phyloP scores from a whole-genome alignment of 2,888 invertebrate species.

The Melinaea marsaeus region DNA sequence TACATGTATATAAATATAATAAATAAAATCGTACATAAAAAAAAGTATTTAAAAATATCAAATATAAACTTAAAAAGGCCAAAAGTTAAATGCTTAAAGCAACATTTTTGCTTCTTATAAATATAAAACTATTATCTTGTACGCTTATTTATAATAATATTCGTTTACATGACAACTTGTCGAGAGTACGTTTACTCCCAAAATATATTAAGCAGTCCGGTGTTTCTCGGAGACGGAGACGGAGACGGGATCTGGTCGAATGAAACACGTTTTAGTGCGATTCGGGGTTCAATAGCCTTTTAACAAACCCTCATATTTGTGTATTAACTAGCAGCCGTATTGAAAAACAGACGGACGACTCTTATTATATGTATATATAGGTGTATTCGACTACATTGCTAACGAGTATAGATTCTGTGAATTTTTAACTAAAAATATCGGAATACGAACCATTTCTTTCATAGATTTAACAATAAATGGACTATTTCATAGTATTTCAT shows the following conservation, averaged over 20 bases:
- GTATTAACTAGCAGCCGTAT: slow-evolving; percentile 1
- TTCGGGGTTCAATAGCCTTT: background rate
- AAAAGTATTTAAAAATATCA: no score
- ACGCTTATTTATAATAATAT: background rate
- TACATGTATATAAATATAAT: no score
- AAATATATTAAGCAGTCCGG: background rate
- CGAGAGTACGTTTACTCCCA: slow-evolving; percentile 3
- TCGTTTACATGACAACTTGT: background rate
- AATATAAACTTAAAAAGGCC: no score
- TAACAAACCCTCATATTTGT: slow-evolving; percentile 8
- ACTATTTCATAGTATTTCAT: no score
- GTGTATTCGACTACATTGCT: no score
- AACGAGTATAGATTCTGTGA: no score
- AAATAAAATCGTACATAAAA: no score
- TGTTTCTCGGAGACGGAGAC: background rate
- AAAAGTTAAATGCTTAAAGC: no score
- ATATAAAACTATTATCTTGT: background rate
- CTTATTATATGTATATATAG: background rate
- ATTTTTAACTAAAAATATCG: no score
- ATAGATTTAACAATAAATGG: no score
- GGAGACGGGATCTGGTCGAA: background rate
- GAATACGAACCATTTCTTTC: no score
- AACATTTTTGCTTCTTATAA: no score
- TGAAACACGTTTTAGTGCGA: slow-evolving; percentile 1
- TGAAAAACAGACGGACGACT: background rate